Evolutionary conservation across 1,140 invertebrate species (phyloP), one percentile per base, ranked within the genome.

Genomic region (Drosophila setifemur): DNA sequence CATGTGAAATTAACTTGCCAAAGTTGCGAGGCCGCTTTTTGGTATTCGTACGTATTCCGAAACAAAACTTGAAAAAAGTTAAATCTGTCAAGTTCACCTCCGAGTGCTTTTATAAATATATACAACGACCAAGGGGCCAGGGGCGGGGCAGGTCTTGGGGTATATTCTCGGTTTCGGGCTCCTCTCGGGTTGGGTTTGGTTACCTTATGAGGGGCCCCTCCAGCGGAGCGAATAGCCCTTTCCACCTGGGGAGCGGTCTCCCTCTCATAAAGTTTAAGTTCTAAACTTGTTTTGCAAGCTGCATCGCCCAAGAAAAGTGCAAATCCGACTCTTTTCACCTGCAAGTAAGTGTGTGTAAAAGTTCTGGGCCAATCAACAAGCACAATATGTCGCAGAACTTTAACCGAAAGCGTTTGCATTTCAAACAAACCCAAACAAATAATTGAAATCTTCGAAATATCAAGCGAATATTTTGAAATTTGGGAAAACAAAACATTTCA

Each of bases 41-140:
- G 70, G 75, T 74, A 86, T 83, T 86, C 66, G 83, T 79, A 73
- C 64, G 75, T 74, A 86, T 83, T 86, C 66, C 57, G 81, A 85
- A 85, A 70, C 66, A 66, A 70, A 70, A 85, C 79, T 86, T 85
- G 81, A 85, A 86, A 86, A 85, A 85, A 85, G 79, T 85, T 85
- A 85, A 85, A 85, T 85, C 79, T 85, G 74, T 74, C 79, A 85
- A 85, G 79, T 85, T 85, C 81, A 79, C 66, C 66, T 75, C 66
- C 58, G 69, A 85, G 79, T 86, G 81, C 79, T 85, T 85, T 85
- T 83, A 82, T 69, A 76, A 68, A 67, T 53, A 71, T 35, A 60
- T 55, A 44, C 26, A 28, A 16, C 31, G 8, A 11, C 28, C 14
- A 25, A 21, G 25, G 19, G 19, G 33, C 37, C 8, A 16, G 19